Evolutionary conservation across 2,888 invertebrate genomes (phyloP).

Genomic region (Amphipoea oculea): DNA sequence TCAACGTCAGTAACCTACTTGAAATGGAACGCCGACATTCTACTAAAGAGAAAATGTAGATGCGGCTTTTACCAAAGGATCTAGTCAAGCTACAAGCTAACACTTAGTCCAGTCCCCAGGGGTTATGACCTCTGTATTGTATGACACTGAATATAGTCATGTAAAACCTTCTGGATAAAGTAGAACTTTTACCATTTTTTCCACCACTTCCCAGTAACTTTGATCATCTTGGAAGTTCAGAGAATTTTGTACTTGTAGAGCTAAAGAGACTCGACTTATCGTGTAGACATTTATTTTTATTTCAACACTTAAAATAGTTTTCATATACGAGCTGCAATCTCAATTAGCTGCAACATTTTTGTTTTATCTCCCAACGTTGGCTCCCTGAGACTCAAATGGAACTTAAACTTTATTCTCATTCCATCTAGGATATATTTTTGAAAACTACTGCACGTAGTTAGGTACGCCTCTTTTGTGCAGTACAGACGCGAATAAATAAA

Average conservation of each 20-base stretch:
- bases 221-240: too few species aligned
- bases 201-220: neutral
- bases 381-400: neutral
- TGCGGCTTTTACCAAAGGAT: neutral
- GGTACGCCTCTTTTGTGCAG: neutral
- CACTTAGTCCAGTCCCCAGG: neutral
- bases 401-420: constrained; percentile 11
- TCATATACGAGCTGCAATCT: constrained; percentile 11
- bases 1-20: constrained; percentile 30
- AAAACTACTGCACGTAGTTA: neutral
- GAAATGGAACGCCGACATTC: constrained; percentile 6
- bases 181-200: neutral
- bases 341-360: constrained; percentile 19
- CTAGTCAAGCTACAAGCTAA: neutral
- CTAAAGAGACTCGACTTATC: neutral
- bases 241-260: neutral
- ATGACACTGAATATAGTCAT: neutral
- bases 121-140: neutral
- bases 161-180: neutral
- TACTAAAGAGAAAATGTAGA: constrained; percentile 7
- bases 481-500: constrained; percentile 10
- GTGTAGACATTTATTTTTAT: constrained; percentile 2
- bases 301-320: neutral
- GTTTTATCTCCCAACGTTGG: neutral
- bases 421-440: neutral